phyloP scores from a whole-genome alignment of 2,113 vertebrate genomes.

The Gambusia holbrooki region DNA sequence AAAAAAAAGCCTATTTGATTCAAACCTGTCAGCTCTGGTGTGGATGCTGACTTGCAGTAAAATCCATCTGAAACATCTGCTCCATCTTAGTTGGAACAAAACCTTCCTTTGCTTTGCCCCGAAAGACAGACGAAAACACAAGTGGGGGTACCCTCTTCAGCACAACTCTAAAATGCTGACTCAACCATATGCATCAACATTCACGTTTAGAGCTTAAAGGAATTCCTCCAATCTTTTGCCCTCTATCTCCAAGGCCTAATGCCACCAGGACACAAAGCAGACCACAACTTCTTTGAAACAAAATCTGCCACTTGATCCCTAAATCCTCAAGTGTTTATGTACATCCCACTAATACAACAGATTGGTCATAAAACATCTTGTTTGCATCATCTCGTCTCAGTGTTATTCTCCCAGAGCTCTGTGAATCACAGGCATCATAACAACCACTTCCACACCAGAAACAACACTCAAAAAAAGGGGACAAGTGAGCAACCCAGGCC shows the following conservation, averaged over 20 bases:
- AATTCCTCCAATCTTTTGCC: conserved; percentile 23
- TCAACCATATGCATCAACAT: conserved; percentile 8
- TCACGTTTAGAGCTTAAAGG: neutral
- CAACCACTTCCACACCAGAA: conserved; percentile 35
- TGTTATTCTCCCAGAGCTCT: conserved; percentile 24
- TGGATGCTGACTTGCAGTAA: conserved; percentile 51
- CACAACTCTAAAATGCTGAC: conserved; percentile 29
- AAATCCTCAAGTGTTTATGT: conserved; percentile 56
- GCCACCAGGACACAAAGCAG: conserved; percentile 62
- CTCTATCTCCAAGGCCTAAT: conserved; percentile 32
- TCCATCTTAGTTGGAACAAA: conserved; percentile 41
- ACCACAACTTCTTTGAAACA: conserved; percentile 65
- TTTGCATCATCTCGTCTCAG: conserved; percentile 54
- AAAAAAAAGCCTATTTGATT: neutral
- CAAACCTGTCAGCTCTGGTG: conserved; percentile 20
- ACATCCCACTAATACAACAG: conserved; percentile 53
- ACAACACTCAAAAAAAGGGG: conserved; percentile 36
- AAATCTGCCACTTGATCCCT: conserved; percentile 41
- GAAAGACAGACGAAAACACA: conserved; percentile 45
- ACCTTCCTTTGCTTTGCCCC: conserved; percentile 35
- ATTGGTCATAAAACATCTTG: conserved; percentile 60
- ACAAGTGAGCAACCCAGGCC: conserved; percentile 21
- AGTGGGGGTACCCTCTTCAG: conserved; percentile 46
- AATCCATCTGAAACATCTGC: conserved; percentile 65
- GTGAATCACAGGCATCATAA: conserved; percentile 50